Conservation (phyloP, 2,888 invertebrate species). For the Drosophila affinis region DNA sequence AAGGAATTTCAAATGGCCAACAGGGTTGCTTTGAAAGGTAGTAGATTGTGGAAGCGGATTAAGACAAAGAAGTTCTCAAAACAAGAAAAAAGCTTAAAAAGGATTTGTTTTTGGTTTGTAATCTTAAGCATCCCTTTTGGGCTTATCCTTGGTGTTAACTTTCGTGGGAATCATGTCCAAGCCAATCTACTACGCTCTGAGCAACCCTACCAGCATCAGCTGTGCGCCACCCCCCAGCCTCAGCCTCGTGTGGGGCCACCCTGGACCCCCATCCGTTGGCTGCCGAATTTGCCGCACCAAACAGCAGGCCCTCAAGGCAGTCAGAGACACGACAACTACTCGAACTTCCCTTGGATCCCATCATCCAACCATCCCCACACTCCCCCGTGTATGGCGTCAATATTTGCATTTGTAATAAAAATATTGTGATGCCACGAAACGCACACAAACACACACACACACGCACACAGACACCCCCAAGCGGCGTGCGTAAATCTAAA, state of each 20-base stretch:
- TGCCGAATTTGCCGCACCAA: constrained; percentile 46
- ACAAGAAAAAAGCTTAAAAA: neutral
- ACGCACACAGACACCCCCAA: constrained; percentile 37
- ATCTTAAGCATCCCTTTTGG: neutral
- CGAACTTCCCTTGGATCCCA: neutral
- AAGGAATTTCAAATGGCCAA: constrained; percentile 23
- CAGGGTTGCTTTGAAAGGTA: constrained; percentile 60
- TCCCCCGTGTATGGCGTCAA: constrained; percentile 60
- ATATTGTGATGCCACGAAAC: constrained; percentile 71
- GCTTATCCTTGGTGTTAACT: neutral
- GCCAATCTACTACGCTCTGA: neutral
- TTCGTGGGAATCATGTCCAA: neutral
- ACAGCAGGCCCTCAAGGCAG: constrained; percentile 33
- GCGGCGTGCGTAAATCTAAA: constrained; percentile 74
- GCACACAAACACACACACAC: neutral
- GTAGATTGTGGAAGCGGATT: neutral
- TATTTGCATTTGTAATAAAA: constrained; percentile 81
- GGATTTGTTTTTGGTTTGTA: neutral
- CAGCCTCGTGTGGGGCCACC: neutral
- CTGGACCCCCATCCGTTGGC: neutral
- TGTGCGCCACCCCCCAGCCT: neutral
- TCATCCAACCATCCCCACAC: constrained; percentile 13
- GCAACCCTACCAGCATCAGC: constrained; percentile 15
- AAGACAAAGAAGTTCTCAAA: neutral
- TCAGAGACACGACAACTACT: constrained; percentile 26